Evolutionary conservation across 2,797 vertebrate species (phyloP).

Genomic region (Odontamblyopus lacepedii): DNA sequence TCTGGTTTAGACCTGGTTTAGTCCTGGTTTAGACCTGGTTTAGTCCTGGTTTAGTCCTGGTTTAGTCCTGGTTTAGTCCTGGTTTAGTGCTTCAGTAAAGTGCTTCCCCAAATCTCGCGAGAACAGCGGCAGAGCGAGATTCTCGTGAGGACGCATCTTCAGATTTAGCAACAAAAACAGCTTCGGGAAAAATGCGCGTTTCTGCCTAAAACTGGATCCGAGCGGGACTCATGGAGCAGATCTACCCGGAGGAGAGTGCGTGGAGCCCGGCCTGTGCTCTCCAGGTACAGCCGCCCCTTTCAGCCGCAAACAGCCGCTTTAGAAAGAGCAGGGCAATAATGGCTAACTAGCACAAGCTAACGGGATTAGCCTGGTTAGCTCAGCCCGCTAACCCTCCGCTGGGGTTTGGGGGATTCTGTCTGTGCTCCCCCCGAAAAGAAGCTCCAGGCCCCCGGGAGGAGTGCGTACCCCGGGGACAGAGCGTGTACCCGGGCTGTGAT

Average conservation of each 20-base stretch:
- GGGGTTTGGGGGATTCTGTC: neutral
- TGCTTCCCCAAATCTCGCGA: conserved; percentile 48
- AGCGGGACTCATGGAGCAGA: conserved; percentile 5
- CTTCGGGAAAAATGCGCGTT: conserved; percentile 32
- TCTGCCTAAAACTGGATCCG: conserved; percentile 16
- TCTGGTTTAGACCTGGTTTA: neutral
- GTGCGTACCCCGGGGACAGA: neutral
- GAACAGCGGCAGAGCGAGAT: conserved; percentile 30
- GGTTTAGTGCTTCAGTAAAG: neutral
- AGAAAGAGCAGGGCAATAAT: conserved; percentile 1
- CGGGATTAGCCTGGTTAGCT: conserved; percentile 29
- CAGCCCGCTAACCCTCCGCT: neutral
- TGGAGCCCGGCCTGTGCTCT: conserved; percentile 17
- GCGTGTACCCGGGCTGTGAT: neutral
- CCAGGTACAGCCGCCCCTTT: conserved; percentile 44
- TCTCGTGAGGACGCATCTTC: conserved; percentile 37
- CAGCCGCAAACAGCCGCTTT: neutral
- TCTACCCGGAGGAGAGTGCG: conserved; percentile 15
- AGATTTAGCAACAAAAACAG: conserved; percentile 71
- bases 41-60: neutral
- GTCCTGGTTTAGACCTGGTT: neutral
- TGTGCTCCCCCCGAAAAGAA: neutral
- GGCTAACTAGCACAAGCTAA: conserved; percentile 32
- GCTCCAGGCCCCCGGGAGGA: neutral
- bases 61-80: neutral